These are phyloP conservation scores for Synanthedon vespiformis DNA, from an alignment of 2,888 invertebrate species.

Conservation along the genomic window DNA sequence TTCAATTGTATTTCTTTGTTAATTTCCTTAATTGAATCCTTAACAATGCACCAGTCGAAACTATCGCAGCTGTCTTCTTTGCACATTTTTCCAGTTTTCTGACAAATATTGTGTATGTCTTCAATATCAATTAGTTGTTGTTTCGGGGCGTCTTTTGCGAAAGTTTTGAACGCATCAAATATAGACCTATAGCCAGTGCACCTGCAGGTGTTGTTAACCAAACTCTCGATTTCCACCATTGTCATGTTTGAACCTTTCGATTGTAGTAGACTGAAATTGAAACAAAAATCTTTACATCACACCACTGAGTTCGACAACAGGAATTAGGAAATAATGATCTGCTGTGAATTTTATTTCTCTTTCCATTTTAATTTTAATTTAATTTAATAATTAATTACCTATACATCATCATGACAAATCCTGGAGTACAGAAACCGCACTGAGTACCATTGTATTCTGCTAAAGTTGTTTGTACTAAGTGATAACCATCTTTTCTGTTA, in stretches of 20 bases:
- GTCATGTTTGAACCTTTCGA: neutral
- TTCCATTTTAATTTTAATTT: too few relatives aligned
- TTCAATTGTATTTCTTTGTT: conserved; percentile 21
- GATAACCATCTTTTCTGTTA: conserved; percentile 70
- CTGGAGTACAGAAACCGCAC: conserved; percentile 74
- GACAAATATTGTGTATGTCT: conserved; percentile 20
- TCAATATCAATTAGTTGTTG: conserved; percentile 28
- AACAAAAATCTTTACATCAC: too few relatives aligned
- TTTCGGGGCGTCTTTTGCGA: conserved; percentile 55
- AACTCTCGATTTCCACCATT: conserved; percentile 75
- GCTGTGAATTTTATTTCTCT: too few relatives aligned
- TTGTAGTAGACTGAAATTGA: neutral
- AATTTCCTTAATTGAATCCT: conserved; percentile 12
- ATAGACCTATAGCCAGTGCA: conserved; percentile 79
- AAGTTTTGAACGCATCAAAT: conserved; percentile 72
- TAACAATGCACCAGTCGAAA: conserved; percentile 35
- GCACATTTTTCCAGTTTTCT: conserved; percentile 12
- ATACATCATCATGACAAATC: conserved; percentile 46
- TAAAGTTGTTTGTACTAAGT: conserved; percentile 71
- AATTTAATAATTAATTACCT: conserved; percentile 23
- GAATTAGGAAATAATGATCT: too few relatives aligned
- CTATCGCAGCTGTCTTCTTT: conserved; percentile 14
- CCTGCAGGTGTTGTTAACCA: conserved; percentile 80
- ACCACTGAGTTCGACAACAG: too few relatives aligned
- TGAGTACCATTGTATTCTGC: conserved; percentile 74